Evolutionary conservation across 2,113 vertebrate genomes (phyloP).

Genomic region (Paracanthobrama guichenoti): DNA sequence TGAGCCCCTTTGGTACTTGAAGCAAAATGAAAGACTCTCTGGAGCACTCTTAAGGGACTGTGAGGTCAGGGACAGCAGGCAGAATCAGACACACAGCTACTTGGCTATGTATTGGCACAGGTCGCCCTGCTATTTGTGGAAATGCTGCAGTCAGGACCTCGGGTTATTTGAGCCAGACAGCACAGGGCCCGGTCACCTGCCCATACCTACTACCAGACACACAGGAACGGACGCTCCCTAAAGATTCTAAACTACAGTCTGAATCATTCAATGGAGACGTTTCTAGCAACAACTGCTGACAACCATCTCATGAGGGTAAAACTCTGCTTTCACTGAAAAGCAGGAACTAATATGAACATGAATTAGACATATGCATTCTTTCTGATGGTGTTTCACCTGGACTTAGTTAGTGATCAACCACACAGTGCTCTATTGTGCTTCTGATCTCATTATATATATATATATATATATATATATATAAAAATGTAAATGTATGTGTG

Average conservation of each 20-base stretch:
- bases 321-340: neutral
- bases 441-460: neutral
- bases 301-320: neutral
- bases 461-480: too few relatives aligned
- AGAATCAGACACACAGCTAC: constrained; percentile 6
- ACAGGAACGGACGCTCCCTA: neutral
- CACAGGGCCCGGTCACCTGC: constrained; percentile 24
- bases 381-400: neutral
- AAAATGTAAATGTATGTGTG: too few relatives aligned
- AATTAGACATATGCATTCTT: neutral
- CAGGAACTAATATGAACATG: neutral
- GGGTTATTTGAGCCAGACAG: constrained; percentile 35
- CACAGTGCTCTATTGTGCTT: neutral
- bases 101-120: neutral
- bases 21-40: neutral
- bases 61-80: constrained; percentile 8
- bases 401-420: neutral
- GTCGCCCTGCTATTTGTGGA: constrained; percentile 50
- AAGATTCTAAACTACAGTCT: neutral
- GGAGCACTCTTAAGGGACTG: neutral
- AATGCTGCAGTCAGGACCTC: constrained; percentile 47
- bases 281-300: neutral
- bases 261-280: neutral
- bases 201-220: neutral
- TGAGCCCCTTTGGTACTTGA: neutral